Conservation (phyloP, 1,140 invertebrate genomes). For the Eciton burchellii region DNA sequence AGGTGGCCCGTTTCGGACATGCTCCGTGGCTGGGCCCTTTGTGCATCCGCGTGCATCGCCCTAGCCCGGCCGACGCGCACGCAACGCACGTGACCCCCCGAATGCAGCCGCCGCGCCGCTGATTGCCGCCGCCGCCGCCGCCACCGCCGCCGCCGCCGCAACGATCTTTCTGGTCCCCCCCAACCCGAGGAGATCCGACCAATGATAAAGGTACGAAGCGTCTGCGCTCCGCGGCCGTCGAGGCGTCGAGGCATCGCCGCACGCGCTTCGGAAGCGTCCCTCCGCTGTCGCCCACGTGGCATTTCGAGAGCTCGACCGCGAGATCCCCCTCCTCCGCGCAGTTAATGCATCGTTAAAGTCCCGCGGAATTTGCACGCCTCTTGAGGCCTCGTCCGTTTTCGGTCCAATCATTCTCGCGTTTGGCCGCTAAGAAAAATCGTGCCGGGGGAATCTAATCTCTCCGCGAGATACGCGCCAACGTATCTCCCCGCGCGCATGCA, state of each 20-base stretch:
- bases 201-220: constrained; percentile 60
- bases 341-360: constrained; percentile 26
- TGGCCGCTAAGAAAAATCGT: constrained; percentile 32
- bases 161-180: constrained; percentile 69
- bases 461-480: constrained; percentile 60
- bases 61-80: constrained; percentile 66
- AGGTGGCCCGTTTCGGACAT: constrained; percentile 78
- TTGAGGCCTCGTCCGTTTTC: constrained; percentile 28
- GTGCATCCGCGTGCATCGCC: constrained; percentile 74
- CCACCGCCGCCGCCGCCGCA: constrained; percentile 49
- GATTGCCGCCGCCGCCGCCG: constrained; percentile 51
- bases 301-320: background rate
- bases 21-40: constrained; percentile 74
- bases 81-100: constrained; percentile 71
- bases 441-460: constrained; percentile 62
- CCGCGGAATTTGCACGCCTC: constrained; percentile 36
- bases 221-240: background rate
- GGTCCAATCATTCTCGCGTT: constrained; percentile 35
- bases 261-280: background rate
- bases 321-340: background rate
- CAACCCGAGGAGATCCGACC: constrained; percentile 59
- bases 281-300: background rate
- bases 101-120: constrained; percentile 68
- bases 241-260: constrained; percentile 23
- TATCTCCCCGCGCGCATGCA: constrained; percentile 67